Evolutionary conservation across 2,113 vertebrate species (phyloP).

Genomic region (Petrocephalus zakoni): DNA sequence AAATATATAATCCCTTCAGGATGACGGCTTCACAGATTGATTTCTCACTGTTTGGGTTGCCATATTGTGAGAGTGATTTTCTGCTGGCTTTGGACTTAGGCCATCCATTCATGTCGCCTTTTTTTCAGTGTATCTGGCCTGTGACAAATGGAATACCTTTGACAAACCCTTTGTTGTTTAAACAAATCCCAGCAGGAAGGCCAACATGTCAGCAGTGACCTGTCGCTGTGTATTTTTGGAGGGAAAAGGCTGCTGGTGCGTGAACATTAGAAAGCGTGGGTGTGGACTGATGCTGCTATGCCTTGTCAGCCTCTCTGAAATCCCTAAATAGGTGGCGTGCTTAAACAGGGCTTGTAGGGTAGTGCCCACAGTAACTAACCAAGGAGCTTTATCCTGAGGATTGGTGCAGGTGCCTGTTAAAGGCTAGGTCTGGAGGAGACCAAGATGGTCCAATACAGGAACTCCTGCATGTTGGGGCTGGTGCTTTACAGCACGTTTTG

Average conservation of each 20-base stretch:
- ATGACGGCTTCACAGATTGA: not conserved
- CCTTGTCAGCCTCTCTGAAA: not conserved
- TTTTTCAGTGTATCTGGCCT: slow-evolving; percentile 3
- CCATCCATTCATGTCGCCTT: not conserved
- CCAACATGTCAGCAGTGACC: not conserved
- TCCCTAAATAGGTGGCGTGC: not conserved
- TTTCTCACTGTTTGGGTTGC: not conserved
- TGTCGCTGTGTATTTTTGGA: not conserved
- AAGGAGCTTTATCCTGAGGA: not conserved
- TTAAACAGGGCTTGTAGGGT: not conserved
- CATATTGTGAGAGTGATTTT: slow-evolving; percentile 9
- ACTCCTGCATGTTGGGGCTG: not conserved
- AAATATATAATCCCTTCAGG: slow-evolving; percentile 4
- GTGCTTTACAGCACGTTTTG: not conserved
- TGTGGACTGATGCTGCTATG: not conserved
- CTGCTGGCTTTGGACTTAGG: not conserved
- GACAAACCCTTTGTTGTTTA: not conserved
- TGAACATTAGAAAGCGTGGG: not conserved
- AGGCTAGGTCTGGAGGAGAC: not conserved
- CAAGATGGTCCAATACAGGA: not conserved
- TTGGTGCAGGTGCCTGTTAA: not conserved
- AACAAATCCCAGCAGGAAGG: not conserved
- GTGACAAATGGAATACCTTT: slow-evolving; percentile 9
- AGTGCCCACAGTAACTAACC: not conserved
- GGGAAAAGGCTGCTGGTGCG: not conserved